These are phyloP conservation scores for Pinctada fucata DNA, from an alignment of 2,888 invertebrate species.

Conservation along the genomic window DNA sequence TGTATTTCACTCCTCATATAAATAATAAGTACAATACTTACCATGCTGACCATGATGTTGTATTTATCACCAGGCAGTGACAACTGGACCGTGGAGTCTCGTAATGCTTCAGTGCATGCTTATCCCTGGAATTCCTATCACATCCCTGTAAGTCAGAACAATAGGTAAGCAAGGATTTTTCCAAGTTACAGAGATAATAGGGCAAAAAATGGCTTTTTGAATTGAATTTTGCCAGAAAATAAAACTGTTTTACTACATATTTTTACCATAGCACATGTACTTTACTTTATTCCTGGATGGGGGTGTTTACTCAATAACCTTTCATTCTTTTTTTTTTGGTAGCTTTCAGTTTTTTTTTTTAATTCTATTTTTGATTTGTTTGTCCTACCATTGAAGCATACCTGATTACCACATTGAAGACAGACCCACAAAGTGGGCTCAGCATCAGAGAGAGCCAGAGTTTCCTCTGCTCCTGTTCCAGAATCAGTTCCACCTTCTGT, in stretches of 20 bases:
- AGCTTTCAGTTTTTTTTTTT: too few relatives aligned
- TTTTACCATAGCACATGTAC: too few relatives aligned
- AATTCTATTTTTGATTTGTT: too few relatives aligned
- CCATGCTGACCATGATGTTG: slow-evolving; percentile 70
- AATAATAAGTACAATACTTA: slow-evolving; percentile 43
- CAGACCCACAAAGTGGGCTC: slow-evolving; percentile 72
- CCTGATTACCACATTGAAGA: slow-evolving; percentile 75
- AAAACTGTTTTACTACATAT: too few relatives aligned
- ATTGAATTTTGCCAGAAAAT: too few relatives aligned
- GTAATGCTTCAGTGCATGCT: slow-evolving; percentile 74
- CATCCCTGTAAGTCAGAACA: slow-evolving; percentile 69
- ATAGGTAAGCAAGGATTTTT: not conserved
- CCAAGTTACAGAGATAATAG: not conserved
- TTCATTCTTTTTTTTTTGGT: too few relatives aligned
- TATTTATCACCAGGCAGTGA: slow-evolving; percentile 72
- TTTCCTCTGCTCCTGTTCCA: slow-evolving; percentile 32
- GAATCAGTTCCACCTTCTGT: slow-evolving; percentile 39
- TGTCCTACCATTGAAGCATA: slow-evolving; percentile 33
- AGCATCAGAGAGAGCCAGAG: slow-evolving; percentile 49
- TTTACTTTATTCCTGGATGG: too few relatives aligned
- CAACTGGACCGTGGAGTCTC: slow-evolving; percentile 71
- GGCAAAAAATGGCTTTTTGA: not conserved
- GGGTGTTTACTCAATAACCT: too few relatives aligned
- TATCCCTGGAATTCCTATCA: slow-evolving; percentile 70
- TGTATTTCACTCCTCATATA: not conserved